These are phyloP conservation scores for Halictus ligatus DNA, from an alignment of 2,888 invertebrate species.

Conservation along the genomic window DNA sequence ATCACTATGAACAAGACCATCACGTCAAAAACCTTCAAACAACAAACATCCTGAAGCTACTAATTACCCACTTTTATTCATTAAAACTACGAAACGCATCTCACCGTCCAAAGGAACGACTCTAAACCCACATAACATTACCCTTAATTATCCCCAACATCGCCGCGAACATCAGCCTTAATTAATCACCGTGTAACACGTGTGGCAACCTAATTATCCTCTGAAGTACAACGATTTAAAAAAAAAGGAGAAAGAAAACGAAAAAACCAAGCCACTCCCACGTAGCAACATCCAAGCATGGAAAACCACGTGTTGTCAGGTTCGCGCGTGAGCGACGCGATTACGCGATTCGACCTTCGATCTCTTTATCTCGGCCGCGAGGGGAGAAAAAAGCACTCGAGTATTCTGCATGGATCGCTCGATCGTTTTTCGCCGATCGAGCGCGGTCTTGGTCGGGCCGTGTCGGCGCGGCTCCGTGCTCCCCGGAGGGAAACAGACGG, in stretches of 20 bases:
- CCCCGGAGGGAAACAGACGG: constrained; percentile 26
- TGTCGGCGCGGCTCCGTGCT: constrained; percentile 47
- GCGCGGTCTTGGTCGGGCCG: background rate
- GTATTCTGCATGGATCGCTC: constrained; percentile 1
- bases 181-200: background rate
- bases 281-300: background rate
- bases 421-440: background rate
- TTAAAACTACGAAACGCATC: background rate
- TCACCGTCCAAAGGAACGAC: background rate
- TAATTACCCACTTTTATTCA: background rate
- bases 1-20: background rate
- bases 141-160: background rate
- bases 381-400: background rate
- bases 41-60: background rate
- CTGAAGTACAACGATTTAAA: background rate
- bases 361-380: background rate
- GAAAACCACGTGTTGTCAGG: background rate
- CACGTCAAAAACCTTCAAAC: background rate
- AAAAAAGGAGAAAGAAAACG: background rate
- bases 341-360: background rate
- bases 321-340: background rate
- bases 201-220: background rate
- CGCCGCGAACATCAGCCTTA: background rate
- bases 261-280: background rate
- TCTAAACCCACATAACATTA: background rate